Evolutionary conservation across 2,113 vertebrate genomes (phyloP), one percentile per base, ranked within the genome.

Genomic region (Caranx melampygus): DNA sequence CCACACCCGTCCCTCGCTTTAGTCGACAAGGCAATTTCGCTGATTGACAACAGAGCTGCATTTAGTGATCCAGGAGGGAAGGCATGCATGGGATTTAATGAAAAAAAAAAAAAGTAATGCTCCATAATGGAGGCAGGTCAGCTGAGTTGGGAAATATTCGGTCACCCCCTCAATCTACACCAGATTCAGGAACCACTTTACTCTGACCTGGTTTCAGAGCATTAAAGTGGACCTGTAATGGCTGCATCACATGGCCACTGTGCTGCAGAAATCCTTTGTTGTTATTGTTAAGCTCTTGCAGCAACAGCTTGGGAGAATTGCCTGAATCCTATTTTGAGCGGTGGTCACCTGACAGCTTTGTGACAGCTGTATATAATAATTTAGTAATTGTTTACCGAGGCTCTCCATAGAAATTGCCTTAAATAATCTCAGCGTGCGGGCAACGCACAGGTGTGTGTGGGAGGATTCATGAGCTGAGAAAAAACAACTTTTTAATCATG

Each of bases 21-120:
- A 79, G 74, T 79, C 70, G 67, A 91, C 85, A 85, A 87, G 89
- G 89, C 91, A 93, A 94, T 94, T 92, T 92, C 54, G 4, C 76
- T 93, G 93, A 94, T 94, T 93, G 92, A 91, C 78, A 59, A 82
- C 86, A 91, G 87, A 87, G 87, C 86, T 90, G 83, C 75, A 84
- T 90, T 88, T 83, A 86, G 84, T 86, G 86, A 89, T 88, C 72
- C 42, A 44, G 65, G 34, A 70, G 72, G 75, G 42, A 66, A 68
- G 75, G 66, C 76, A 69, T 57, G 77, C 63, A 77, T 67, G 63
- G 80, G 76, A 88, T 87, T 90, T 85, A 82, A 84, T 85, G 72
- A 72, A 81, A 91, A 83, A 70, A 75, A 70, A 75, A 88, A 60
- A 66, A 84, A 72, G 79, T 75, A 89, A 87, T 84, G 85, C 68